phyloP scores from a whole-genome alignment of 23 tunicate species.

The Pegea sp. region DNA sequence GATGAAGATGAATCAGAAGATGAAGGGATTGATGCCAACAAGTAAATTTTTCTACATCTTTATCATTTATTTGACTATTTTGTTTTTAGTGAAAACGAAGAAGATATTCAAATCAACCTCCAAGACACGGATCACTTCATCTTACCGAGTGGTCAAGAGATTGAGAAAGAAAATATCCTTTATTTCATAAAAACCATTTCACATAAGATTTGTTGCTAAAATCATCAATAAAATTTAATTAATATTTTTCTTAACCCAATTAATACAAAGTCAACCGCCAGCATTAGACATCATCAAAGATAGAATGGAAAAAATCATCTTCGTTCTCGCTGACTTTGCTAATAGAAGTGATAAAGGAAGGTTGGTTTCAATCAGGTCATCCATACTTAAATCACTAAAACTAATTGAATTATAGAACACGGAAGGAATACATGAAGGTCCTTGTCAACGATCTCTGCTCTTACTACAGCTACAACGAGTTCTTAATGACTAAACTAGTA shows the following conservation, averaged over 20 bases:
- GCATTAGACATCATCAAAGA: constrained; percentile 46
- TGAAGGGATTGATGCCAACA: no score
- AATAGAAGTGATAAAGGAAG: constrained; percentile 51
- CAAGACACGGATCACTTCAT: constrained; percentile 34
- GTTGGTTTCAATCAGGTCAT: not conserved
- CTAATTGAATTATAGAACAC: constrained; percentile 13
- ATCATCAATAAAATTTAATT: no score
- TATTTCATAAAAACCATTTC: no score
- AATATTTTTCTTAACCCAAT: no score
- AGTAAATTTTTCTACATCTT: no score
- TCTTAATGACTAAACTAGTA: constrained; percentile 37
- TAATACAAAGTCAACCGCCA: constrained; percentile 20
- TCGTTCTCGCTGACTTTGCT: constrained; percentile 49
- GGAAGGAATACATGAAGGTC: constrained; percentile 50
- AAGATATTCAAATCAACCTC: constrained; percentile 38
- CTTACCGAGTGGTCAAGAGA: constrained; percentile 74
- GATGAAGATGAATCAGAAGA: no score
- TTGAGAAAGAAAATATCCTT: no score
- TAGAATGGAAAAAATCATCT: constrained; percentile 57
- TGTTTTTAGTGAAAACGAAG: no score
- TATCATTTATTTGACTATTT: no score
- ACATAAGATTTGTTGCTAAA: no score
- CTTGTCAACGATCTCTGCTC: constrained; percentile 47
- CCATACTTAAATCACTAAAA: not conserved
- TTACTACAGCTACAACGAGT: constrained; percentile 92